Evolutionary conservation across 35 echinoderm and acorn worm species (phyloP), one percentile per base, ranked within the genome.

Genomic region (Ophioderma brevispina): DNA sequence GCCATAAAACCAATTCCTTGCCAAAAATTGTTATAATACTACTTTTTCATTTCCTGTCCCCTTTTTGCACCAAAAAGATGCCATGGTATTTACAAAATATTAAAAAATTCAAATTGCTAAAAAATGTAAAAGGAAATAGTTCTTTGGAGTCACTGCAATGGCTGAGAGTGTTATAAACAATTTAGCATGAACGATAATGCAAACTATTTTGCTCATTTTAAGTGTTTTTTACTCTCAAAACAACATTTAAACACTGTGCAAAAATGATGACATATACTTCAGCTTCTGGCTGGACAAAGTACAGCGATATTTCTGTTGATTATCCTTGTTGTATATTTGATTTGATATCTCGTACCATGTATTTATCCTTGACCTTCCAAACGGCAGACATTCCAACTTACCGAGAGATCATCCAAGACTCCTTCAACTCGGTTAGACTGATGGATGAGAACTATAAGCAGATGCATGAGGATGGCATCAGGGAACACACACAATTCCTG

Each of bases 331-430:
- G 18, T 1, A 18, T 35, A 78, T 35, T 78, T 18, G 33, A 35
- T 23, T 78, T 32, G 76, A 35, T 18, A 78, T 1, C 76, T 2
- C 2, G 33, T 31, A 31, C 14, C 76, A 17, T 46, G 41, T 46
- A 46, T 8, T 17, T 46, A 8, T 46, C 41, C 41, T 46, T 46
- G 41, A 46, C 41, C 17, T 46, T 4, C 28, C 76, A 81, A 46
- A 97, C 96, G 37, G 79, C 87, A 33, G 91, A 89, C 77, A 91
- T 91, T 5, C 84, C 88, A 39, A 99, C 97, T 0, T 99, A 99
- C 88, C 91, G 89, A 11, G 93, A 99, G 30, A 75, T 99, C 43
- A 99, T 99, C 40, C 91, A 93, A 38, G 97, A 99, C 11, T 76
- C 97, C 10, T 95, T 95, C 84, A 94, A 95, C 38, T 88, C 88